phyloP scores from a whole-genome alignment of 2,888 invertebrate species.

The Tillus elongatus region DNA sequence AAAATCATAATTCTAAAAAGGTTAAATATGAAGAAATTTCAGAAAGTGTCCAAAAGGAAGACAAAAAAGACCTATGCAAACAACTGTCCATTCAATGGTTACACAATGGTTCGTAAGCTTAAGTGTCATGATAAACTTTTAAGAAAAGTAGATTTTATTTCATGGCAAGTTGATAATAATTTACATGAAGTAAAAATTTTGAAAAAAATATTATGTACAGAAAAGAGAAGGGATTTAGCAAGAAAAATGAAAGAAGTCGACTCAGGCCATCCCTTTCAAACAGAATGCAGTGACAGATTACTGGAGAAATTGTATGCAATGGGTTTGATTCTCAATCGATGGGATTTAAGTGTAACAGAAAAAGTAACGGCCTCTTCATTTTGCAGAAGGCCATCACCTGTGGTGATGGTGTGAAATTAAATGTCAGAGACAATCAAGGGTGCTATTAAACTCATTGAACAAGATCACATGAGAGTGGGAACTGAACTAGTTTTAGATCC shows the following conservation, averaged over 20 bases:
- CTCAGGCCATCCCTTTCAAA: conserved; percentile 70
- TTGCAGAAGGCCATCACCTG: conserved; percentile 85
- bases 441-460: conserved; percentile 84
- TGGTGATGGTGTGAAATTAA: conserved; percentile 82
- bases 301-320: conserved; percentile 81
- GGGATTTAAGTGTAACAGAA: conserved; percentile 72
- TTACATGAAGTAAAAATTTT: conserved; percentile 84
- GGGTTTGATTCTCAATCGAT: conserved; percentile 80
- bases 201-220: conserved; percentile 79
- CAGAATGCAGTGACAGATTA: conserved; percentile 70
- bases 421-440: conserved; percentile 82
- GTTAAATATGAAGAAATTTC: conserved; percentile 10
- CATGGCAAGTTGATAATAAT: conserved; percentile 95
- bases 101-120: conserved; percentile 82
- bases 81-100: conserved; percentile 74
- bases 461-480: conserved; percentile 95
- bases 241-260: conserved; percentile 85
- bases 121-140: conserved; percentile 95
- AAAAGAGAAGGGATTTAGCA: conserved; percentile 83
- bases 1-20: background rate
- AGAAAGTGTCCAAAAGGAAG: conserved; percentile 21
- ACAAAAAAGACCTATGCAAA: conserved; percentile 46
- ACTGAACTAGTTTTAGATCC: conserved; percentile 93
- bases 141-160: conserved; percentile 97
- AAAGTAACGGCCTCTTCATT: conserved; percentile 85